Conservation (phyloP, 1,140 invertebrate species). For the Brachionus asplanchnoidis region DNA sequence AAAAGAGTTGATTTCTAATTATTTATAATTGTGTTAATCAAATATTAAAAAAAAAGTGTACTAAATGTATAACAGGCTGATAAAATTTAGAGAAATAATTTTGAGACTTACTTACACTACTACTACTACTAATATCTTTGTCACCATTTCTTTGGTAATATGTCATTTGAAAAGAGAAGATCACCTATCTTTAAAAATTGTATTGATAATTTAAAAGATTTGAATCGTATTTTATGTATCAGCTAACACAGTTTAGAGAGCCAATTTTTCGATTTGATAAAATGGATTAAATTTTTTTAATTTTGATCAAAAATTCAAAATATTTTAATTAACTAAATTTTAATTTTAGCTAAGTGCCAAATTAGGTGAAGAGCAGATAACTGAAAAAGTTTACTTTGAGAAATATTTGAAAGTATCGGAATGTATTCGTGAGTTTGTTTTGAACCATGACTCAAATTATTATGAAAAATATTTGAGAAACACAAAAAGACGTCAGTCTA, state of each 20-base stretch:
- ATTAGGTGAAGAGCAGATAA: neutral
- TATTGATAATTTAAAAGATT: neutral
- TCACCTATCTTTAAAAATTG: neutral
- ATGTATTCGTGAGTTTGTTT: neutral
- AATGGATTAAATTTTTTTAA: neutral
- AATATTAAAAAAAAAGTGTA: neutral
- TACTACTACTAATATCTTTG: neutral
- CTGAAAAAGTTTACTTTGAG: neutral
- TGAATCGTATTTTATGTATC: neutral
- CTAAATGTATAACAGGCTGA: no score
- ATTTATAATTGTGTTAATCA: neutral
- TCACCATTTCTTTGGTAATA: neutral
- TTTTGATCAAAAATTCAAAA: neutral
- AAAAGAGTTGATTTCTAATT: neutral
- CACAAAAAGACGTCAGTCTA: neutral
- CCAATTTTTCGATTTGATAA: neutral
- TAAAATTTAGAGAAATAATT: neutral
- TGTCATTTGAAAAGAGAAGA: neutral
- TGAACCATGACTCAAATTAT: neutral
- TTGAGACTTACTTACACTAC: no score
- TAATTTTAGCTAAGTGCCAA: neutral
- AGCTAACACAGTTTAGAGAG: neutral
- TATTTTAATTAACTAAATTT: neutral
- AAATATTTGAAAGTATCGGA: neutral
- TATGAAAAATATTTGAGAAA: neutral